Conservation (phyloP, 1,140 invertebrate genomes). For the Heliconius melpomene region DNA sequence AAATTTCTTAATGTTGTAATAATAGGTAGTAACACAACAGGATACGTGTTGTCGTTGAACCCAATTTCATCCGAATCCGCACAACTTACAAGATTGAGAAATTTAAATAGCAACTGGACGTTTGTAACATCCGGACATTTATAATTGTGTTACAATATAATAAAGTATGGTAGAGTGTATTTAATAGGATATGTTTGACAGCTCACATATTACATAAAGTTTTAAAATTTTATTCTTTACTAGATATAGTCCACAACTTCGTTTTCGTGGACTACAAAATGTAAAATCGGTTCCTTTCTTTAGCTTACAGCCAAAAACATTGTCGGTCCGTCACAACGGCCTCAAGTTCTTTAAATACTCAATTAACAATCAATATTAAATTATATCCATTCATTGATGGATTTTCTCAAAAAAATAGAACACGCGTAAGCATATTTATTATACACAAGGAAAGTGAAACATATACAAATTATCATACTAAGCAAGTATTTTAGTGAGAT, state of each 20-base stretch:
- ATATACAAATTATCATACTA: too few species aligned
- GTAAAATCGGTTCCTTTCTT: too few species aligned
- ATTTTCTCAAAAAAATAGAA: too few species aligned
- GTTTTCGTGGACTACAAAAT: too few species aligned
- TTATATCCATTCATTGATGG: neutral
- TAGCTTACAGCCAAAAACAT: too few species aligned
- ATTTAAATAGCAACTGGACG: constrained; percentile 6
- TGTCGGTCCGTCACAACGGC: too few species aligned
- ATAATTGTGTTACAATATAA: constrained; percentile 5
- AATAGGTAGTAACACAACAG: neutral
- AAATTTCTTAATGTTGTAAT: neutral
- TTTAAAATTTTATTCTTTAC: too few species aligned
- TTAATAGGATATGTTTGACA: neutral
- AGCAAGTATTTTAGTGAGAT: too few species aligned
- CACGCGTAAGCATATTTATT: neutral
- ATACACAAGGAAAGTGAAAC: neutral
- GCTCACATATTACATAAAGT: neutral
- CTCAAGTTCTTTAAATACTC: neutral
- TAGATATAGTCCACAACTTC: too few species aligned
- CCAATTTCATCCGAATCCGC: constrained; percentile 5
- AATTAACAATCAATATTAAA: neutral
- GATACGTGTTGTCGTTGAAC: constrained; percentile 5
- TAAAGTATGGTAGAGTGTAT: neutral
- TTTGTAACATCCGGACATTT: constrained; percentile 12
- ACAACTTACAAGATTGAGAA: constrained; percentile 7